phyloP scores from a whole-genome alignment of 2,888 invertebrate species.

The Lucinisca nassula region DNA sequence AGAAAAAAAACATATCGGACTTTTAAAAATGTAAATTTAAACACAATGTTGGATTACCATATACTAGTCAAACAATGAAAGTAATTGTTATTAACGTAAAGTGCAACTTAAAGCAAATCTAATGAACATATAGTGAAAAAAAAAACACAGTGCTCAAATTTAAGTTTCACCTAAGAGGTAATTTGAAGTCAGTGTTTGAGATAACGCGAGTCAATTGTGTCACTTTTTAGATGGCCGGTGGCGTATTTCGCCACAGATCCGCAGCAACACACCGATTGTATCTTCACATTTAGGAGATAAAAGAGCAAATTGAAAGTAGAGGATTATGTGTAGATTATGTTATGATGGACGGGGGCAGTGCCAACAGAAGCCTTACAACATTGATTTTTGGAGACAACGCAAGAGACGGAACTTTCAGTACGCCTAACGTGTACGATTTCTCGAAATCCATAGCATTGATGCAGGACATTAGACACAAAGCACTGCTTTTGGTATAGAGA shows the following conservation, averaged over 20 bases:
- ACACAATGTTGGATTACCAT: no score
- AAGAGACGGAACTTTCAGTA: conserved; percentile 14
- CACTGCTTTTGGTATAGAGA: conserved; percentile 41
- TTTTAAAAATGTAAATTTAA: no score
- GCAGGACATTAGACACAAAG: conserved; percentile 32
- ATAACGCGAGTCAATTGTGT: neutral
- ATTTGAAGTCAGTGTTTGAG: neutral
- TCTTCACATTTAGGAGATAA: conserved; percentile 46
- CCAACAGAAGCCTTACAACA: conserved; percentile 54
- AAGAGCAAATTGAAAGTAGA: conserved; percentile 43
- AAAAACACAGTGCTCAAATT: no score
- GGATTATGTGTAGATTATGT: conserved; percentile 60
- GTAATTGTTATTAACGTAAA: no score
- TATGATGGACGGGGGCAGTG: conserved; percentile 65
- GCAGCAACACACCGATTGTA: conserved; percentile 29
- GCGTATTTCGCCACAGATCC: conserved; percentile 38
- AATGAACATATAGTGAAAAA: no score
- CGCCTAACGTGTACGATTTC: conserved; percentile 16
- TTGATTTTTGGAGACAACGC: conserved; percentile 35
- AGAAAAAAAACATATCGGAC: no score
- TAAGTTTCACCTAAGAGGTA: no score
- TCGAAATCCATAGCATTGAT: conserved; percentile 4
- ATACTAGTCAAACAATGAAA: no score
- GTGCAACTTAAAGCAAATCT: no score
- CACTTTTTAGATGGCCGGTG: conserved; percentile 47